These are phyloP conservation scores for Sylvicapra grimmia DNA, from an alignment of 2,113 vertebrate species.

Conservation along the genomic window DNA sequence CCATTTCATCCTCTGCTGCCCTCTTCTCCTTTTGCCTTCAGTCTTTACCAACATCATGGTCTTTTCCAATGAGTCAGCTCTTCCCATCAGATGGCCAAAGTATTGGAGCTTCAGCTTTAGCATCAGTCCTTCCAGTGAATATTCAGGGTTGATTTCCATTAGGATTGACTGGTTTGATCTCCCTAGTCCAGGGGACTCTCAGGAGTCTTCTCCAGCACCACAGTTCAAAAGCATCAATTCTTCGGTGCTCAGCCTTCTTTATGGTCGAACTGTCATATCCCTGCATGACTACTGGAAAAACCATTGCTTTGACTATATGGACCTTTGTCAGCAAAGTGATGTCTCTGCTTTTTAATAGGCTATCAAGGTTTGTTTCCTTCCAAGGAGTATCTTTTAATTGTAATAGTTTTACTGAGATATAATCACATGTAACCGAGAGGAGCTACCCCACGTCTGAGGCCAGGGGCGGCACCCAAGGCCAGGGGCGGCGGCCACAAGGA, in stretches of 20 bases:
- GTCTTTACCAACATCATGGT: background rate
- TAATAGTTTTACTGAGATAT: background rate
- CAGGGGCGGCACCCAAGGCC: no score
- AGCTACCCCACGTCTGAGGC: no score
- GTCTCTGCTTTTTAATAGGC: background rate
- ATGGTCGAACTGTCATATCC: background rate
- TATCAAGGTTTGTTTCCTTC: background rate
- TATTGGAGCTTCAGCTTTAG: background rate
- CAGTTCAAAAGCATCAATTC: background rate
- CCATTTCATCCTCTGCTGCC: background rate
- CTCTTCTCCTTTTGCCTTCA: background rate
- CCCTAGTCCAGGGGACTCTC: background rate
- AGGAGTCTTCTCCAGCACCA: background rate
- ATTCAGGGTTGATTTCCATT: background rate
- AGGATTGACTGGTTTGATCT: background rate
- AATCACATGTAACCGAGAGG: background rate
- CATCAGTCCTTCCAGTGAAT: background rate
- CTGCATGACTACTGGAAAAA: background rate
- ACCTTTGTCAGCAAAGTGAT: background rate
- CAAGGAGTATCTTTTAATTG: background rate
- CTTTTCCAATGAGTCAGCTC: background rate
- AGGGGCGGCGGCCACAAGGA: no score
- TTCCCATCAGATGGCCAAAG: background rate
- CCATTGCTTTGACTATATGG: background rate
- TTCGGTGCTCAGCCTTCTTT: background rate